Evolutionary conservation across 2,113 vertebrate genomes (phyloP), one percentile per base, ranked within the genome.

Genomic region (Lepus timidus): DNA sequence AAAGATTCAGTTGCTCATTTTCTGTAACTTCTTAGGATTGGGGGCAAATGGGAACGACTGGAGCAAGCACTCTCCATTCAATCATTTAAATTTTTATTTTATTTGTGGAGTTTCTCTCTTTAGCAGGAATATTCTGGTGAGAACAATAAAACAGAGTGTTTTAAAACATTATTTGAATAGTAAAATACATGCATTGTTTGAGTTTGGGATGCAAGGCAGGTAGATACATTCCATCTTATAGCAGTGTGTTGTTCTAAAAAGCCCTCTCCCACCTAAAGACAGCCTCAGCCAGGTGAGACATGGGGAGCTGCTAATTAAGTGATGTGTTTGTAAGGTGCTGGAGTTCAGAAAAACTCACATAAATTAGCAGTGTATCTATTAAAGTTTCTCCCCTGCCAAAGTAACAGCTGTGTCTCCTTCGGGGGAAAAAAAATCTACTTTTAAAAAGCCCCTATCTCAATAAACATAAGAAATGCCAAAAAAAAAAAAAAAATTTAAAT

Each of bases 361-460:
- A 97, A 97, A 97, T 97, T 98, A 97, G 79, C 78, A 95, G 36
- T 55, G 52, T 94, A 90, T 89, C 27, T 96, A 95, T 96, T 93
- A 93, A 85, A 79, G 64, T 88, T 96, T 96, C 79, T 71, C 33
- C 83, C 20, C 31, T 85, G 68, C 70, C 94, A 89, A 88, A 97
- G 70, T 20, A 83, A 95, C 61, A 94, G 88, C 92, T 68, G 11
- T 85, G 58, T 71, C 22, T 91, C 96, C 39, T 80, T 91, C 86
- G 93, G 75, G 33, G 58, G 86, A 74, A 91, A 55, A 33, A 33
- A 22, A 36, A 55, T 58, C 55, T 58, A 19, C 55, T 58, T 58
- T 58, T 58, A 58, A 58, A 58, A 19, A 58, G 17, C 13, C 88
- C 58, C 49, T 51, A 85, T 76, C 19, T 36, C 36, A 36, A 36